Conservation (phyloP, 2,888 invertebrate species). For the Gymnoscelis rufifasciata region DNA sequence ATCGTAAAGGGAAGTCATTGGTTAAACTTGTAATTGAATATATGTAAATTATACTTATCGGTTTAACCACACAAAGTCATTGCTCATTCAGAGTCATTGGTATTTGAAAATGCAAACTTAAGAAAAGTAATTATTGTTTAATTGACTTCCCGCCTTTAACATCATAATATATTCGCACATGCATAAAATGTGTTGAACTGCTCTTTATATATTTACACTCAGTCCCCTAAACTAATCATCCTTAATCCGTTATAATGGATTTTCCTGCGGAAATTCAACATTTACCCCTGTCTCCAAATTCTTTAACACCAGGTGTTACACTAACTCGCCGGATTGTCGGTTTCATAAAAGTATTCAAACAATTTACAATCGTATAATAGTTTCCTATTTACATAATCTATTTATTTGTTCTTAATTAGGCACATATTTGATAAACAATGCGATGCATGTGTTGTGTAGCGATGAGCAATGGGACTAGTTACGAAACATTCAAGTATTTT, state of each 20-base stretch:
- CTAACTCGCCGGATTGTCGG: background rate
- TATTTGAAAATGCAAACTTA: no score
- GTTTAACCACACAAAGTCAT: slow-evolving; percentile 8
- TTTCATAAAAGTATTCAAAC: slow-evolving; percentile 3
- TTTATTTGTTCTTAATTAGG: slow-evolving; percentile 23
- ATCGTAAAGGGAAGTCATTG: slow-evolving; percentile 17
- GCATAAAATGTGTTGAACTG: no score
- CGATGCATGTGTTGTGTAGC: slow-evolving; percentile 9
- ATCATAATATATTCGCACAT: no score
- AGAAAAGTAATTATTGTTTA: slow-evolving; percentile 11
- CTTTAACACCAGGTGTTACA: no score
- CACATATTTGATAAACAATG: slow-evolving; percentile 18
- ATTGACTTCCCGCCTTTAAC: no score
- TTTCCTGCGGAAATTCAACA: no score
- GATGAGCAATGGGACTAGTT: slow-evolving; percentile 11
- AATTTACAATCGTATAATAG: slow-evolving; percentile 7
- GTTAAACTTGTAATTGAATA: slow-evolving; percentile 12
- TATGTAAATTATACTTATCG: slow-evolving; percentile 16
- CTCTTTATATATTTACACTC: no score
- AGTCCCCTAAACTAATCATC: no score
- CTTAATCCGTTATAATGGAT: no score
- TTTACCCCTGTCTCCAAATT: no score
- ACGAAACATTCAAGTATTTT: slow-evolving; percentile 7
- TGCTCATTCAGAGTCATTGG: no score
- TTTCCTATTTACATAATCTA: slow-evolving; percentile 23